These are phyloP conservation scores for Drosophila funebris DNA, from an alignment of 1,140 invertebrate genomes.

Conservation along the genomic window DNA sequence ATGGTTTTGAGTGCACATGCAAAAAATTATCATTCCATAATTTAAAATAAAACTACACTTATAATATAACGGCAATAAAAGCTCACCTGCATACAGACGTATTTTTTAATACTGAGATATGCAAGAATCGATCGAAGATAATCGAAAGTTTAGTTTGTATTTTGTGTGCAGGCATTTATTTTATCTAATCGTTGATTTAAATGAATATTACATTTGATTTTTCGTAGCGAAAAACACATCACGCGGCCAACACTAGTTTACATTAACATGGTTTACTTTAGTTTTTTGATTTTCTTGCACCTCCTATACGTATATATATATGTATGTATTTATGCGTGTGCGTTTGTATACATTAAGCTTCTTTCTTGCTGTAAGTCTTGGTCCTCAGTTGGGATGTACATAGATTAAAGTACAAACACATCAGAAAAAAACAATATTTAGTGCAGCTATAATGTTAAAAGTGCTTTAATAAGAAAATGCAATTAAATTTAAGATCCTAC, in stretches of 20 bases:
- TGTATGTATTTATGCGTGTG: neutral
- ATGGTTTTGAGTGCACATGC: conserved; percentile 3
- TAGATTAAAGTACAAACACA: too few relatives aligned
- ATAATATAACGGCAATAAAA: conserved; percentile 10
- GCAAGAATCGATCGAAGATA: neutral
- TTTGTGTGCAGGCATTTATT: neutral
- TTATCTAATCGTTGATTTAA: neutral
- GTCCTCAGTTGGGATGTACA: neutral
- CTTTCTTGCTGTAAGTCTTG: neutral
- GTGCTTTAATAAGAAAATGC: too few relatives aligned
- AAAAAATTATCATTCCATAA: neutral
- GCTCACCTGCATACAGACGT: neutral
- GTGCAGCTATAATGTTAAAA: too few relatives aligned
- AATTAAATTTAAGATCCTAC: conserved; percentile 26
- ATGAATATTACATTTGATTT: neutral
- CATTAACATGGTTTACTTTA: neutral
- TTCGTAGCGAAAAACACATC: neutral
- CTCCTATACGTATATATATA: too few relatives aligned
- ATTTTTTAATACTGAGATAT: too few relatives aligned
- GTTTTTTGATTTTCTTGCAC: neutral
- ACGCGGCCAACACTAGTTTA: neutral
- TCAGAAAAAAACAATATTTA: too few relatives aligned
- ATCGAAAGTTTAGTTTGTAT: neutral
- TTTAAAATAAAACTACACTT: neutral
- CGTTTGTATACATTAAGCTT: too few relatives aligned